Percentiles rank a stretch among this genome's conserved stretches.
These are phyloP conservation scores for Kryptolebias marmoratus DNA, from an alignment of 2,113 vertebrate genomes.

Conservation along the genomic window DNA sequence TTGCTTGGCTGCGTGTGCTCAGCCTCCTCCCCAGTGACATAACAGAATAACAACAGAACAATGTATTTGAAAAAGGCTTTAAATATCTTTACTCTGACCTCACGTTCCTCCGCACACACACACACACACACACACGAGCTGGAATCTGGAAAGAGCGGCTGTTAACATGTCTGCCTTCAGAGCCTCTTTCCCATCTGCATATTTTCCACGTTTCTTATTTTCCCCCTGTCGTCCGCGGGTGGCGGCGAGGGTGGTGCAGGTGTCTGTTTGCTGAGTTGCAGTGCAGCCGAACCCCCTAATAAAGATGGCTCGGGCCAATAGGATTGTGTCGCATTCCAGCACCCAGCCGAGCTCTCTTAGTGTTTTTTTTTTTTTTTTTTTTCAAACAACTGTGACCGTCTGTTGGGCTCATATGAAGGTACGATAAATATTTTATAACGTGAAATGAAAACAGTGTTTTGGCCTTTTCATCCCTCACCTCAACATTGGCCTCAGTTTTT, in stretches of 20 bases:
- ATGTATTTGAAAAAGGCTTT: constrained; percentile 69
- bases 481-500: constrained; percentile 51
- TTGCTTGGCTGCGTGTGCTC: constrained; percentile 66
- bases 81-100: constrained; percentile 78
- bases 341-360: constrained; percentile 25
- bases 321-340: constrained; percentile 51
- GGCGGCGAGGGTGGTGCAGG: constrained; percentile 46
- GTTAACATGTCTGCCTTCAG: constrained; percentile 55
- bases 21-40: constrained; percentile 64
- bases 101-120: constrained; percentile 53
- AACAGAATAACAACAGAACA: constrained; percentile 75
- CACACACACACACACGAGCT: constrained; percentile 18
- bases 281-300: constrained; percentile 50
- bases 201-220: constrained; percentile 50
- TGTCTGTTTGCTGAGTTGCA: constrained; percentile 61
- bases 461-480: constrained; percentile 73
- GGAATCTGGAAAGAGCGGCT: constrained; percentile 41
- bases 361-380: constrained; percentile 59
- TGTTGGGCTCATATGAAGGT: constrained; percentile 72
- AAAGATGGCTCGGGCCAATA: constrained; percentile 65
- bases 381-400: constrained; percentile 67
- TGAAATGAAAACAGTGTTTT: constrained; percentile 79
- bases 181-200: constrained; percentile 25
- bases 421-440: constrained; percentile 81
- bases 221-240: constrained; percentile 12